A percentile compares a stretch with the other conserved stretches of the same genome.
Evolutionary conservation across 2,888 invertebrate species (phyloP).

Genomic region (Dicycla oo): DNA sequence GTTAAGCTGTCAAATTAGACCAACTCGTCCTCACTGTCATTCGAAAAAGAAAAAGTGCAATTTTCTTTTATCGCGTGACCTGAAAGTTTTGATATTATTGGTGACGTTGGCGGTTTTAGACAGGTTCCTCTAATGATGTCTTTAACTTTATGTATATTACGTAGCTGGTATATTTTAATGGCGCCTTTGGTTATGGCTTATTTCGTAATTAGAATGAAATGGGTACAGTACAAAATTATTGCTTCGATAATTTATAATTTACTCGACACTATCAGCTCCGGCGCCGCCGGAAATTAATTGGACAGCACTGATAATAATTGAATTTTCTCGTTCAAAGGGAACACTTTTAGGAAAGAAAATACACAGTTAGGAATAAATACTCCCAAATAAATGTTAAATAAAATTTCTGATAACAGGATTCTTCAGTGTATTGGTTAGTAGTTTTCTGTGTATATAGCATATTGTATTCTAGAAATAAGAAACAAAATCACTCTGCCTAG

Average conservation of each 20-base stretch:
- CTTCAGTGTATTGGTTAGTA: not conserved
- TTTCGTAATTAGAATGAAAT: conserved; percentile 56
- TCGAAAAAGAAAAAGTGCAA: conserved; percentile 81
- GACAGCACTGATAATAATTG: conserved; percentile 66
- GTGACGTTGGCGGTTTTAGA: conserved; percentile 60
- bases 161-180: conserved; percentile 25
- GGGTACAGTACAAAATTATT: conserved; percentile 60
- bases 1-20: conserved; percentile 84
- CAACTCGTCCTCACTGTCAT: conserved; percentile 79
- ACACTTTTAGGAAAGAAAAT: conserved; percentile 59
- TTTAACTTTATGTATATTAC: conserved; percentile 40
- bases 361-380: conserved; percentile 42
- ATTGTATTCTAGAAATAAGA: too few species aligned
- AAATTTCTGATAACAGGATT: conserved; percentile 34
- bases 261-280: conserved; percentile 65
- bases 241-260: conserved; percentile 68
- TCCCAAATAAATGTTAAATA: conserved; percentile 40
- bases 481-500: too few species aligned
- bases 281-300: conserved; percentile 67
- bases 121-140: conserved; percentile 45
- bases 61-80: conserved; percentile 83
- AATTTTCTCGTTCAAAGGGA: conserved; percentile 64
- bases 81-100: conserved; percentile 80
- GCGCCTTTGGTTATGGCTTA: conserved; percentile 11
- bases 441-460: conserved; percentile 3